Base-by-base conservation (phyloP, 2,888 invertebrate species). In the Choristoneura rosaceana region DNA sequence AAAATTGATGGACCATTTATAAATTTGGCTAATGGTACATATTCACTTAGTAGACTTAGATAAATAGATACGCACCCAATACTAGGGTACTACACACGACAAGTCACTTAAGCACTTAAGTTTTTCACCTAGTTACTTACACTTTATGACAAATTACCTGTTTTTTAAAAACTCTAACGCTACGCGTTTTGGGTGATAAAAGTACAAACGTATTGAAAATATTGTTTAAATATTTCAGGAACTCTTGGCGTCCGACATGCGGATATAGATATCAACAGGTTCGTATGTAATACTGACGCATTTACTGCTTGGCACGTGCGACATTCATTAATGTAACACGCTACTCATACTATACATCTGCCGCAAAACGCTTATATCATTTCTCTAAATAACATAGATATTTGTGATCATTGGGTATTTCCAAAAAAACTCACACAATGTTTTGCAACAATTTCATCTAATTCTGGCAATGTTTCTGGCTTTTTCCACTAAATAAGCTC, bases 181-280 rank as follows among this genome's bases (percentile, higher is more conserved):
- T n/a, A n/a, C n/a, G 4, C 55, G 25, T 25, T 4, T 55, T 55
- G 9, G 17, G n/a, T 38, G 3, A 17, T 12, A 4, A n/a, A 47
- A n/a, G 5, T 61, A 25, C 25, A 45, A 41, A 38, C n/a, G n/a
- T 68, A 4, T 7, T 25, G 25, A 52, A 43, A 55, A 55, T 55
- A 55, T 10, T 25, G 12, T 14, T 55, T 25, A 25, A 4, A 10
- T 17, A 10, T 55, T 55, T 70, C 77, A 92, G 92, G 90, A 81
- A 83, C 81, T 78, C 80, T 87, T 71, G 83, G 79, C 80, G 87
- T 87, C 76, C 85, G 84, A 76, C 84, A 87, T 73, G 79, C 87
- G 80, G 85, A 89, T 75, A 84, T 87, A 82, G 89, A 90, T 77
- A 84, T 88, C 84, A 90, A 91, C 90, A 92, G 92, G 92, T 92